These are phyloP conservation scores for Chloropsis hardwickii DNA, from an alignment of 2,113 vertebrate genomes.

Conservation along the genomic window DNA sequence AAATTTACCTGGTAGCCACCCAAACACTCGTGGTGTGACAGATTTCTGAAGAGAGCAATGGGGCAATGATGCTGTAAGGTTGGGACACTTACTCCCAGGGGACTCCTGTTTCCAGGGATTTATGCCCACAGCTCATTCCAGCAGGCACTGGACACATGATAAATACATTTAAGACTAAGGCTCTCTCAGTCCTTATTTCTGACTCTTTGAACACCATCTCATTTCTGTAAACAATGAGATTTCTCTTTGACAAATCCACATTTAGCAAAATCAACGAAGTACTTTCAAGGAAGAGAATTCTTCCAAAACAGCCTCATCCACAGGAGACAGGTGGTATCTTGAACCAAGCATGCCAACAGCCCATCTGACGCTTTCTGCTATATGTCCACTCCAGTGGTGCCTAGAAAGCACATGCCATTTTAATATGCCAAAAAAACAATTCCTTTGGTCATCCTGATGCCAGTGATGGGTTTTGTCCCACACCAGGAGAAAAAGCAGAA, in stretches of 20 bases:
- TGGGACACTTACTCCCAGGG: not conserved
- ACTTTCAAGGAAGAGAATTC: not conserved
- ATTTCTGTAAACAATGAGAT: not conserved
- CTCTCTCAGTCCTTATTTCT: not conserved
- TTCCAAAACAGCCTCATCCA: not conserved
- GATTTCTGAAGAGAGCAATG: not conserved
- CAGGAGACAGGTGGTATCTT: not conserved
- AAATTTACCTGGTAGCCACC: not conserved
- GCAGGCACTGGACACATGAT: not conserved
- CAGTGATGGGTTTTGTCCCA: not conserved
- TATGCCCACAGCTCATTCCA: not conserved
- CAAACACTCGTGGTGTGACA: accelerated
- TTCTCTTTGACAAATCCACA: not conserved
- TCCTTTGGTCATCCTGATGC: not conserved
- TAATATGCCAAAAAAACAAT: not conserved
- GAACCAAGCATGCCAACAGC: not conserved
- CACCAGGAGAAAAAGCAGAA: not conserved
- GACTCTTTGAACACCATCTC: not conserved
- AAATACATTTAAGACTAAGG: not conserved
- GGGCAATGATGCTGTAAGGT: not conserved
- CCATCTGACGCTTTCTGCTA: not conserved
- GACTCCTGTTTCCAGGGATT: not conserved
- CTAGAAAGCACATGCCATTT: not conserved
- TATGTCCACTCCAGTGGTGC: not conserved
- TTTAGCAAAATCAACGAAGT: not conserved